Percentiles rank a stretch among this genome's conserved stretches.
Conservation (phyloP, 2,888 invertebrate genomes). For the Vanessa cardui region DNA sequence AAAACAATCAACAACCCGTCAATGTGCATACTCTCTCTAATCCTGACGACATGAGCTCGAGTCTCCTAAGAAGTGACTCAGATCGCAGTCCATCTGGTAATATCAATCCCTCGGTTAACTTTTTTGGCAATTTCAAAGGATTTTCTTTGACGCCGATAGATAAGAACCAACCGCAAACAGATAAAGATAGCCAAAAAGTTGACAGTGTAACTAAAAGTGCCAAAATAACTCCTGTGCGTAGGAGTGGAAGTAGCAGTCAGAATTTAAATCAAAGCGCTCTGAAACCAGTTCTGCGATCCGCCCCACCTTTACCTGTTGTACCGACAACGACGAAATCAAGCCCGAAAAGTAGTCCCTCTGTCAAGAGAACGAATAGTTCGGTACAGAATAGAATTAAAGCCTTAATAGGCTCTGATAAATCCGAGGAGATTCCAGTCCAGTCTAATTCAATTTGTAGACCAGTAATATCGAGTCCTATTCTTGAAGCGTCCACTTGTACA, state of each 20-base stretch:
- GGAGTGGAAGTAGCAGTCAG: conserved; percentile 71
- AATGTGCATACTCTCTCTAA: conserved; percentile 82
- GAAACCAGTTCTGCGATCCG: conserved; percentile 80
- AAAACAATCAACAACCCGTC: conserved; percentile 63
- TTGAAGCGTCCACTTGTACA: conserved; percentile 91
- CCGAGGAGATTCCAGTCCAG: conserved; percentile 64
- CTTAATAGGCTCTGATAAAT: conserved; percentile 68
- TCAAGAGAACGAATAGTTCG: conserved; percentile 70
- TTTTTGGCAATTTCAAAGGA: conserved; percentile 94
- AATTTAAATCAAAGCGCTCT: conserved; percentile 60
- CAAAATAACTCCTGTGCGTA: conserved; percentile 79
- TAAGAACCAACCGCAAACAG: conserved; percentile 36
- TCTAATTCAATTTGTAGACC: conserved; percentile 87
- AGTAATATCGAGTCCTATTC: conserved; percentile 90
- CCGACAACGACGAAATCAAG: conserved; percentile 64
- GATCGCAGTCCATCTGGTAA: conserved; percentile 74
- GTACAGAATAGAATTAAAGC: conserved; percentile 76
- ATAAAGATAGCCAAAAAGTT: conserved; percentile 31
- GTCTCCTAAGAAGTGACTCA: conserved; percentile 83
- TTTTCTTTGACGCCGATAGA: conserved; percentile 88
- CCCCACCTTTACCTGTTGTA: conserved; percentile 86
- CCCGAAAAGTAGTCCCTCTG: conserved; percentile 66
- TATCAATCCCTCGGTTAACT: conserved; percentile 81
- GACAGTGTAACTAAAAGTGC: conserved; percentile 71
- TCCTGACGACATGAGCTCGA: conserved; percentile 88